Percentiles rank a stretch among this genome's conserved stretches.
Evolutionary conservation across 2,888 invertebrate species (phyloP).

Genomic region (Trichogramma dendrolimi): DNA sequence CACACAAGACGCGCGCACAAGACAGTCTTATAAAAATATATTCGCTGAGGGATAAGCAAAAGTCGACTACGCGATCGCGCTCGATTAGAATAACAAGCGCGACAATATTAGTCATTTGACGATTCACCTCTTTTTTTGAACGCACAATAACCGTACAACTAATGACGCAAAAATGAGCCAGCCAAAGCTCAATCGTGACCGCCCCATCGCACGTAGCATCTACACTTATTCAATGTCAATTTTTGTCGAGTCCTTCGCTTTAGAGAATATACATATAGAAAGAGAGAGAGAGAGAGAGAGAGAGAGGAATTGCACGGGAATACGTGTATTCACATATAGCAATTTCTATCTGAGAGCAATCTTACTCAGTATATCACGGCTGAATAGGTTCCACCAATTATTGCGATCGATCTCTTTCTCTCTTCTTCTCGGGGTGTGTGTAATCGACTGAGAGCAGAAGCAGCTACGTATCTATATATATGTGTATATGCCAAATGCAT

Average conservation of each 20-base stretch:
- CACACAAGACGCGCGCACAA: no score
- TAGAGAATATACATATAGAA: no score
- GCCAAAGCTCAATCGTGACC: background rate
- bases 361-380: slow-evolving; percentile 26
- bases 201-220: slow-evolving; percentile 7
- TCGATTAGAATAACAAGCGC: no score
- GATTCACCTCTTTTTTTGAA: no score
- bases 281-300: no score
- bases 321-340: background rate
- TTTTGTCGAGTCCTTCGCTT: slow-evolving; percentile 15
- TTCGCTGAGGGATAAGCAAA: background rate
- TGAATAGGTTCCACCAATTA: slow-evolving; percentile 29
- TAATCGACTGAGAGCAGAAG: slow-evolving; percentile 18
- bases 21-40: background rate
- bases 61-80: no score
- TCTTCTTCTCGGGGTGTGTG: slow-evolving; percentile 10
- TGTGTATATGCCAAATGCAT: background rate
- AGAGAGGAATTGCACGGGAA: no score
- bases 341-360: slow-evolving; percentile 24
- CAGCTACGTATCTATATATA: slow-evolving; percentile 7
- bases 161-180: no score
- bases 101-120: no score
- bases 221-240: slow-evolving; percentile 28
- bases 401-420: slow-evolving; percentile 22
- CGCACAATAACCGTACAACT: no score